A percentile compares a stretch with the other conserved stretches of the same genome.
These are phyloP conservation scores for Urocynchramus pylzowi DNA, from an alignment of 2,113 vertebrate species.

Conservation along the genomic window DNA sequence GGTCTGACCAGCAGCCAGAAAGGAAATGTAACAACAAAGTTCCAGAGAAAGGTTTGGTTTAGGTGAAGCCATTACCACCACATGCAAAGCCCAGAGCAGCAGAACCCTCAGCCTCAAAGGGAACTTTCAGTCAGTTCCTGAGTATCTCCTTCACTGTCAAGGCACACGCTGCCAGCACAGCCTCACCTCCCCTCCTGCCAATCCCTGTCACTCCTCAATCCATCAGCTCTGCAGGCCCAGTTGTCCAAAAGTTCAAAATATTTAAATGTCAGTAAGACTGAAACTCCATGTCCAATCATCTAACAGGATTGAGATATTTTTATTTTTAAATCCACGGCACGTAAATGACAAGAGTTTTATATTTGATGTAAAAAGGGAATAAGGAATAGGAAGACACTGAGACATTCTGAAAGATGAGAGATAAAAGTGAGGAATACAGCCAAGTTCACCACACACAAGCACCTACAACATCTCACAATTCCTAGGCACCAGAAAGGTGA, in stretches of 20 bases:
- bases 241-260: neutral
- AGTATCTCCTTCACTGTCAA: neutral
- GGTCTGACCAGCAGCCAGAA: neutral
- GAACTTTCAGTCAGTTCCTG: neutral
- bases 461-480: neutral
- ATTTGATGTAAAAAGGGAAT: neutral
- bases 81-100: neutral
- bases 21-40: neutral
- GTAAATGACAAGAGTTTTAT: neutral
- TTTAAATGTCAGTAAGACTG: neutral
- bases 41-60: neutral
- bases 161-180: fast-evolving
- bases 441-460: neutral
- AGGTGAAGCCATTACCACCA: fast-evolving
- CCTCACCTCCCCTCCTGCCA: neutral
- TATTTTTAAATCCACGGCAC: neutral
- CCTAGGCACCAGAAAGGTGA: neutral
- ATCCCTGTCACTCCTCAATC: neutral
- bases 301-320: neutral
- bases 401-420: neutral
- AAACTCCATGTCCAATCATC: neutral
- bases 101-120: neutral
- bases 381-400: neutral
- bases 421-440: neutral
- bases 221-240: neutral